A percentile compares a stretch with the other conserved stretches of the same genome.
These are phyloP conservation scores for Dorcus parallelipipedus DNA, from an alignment of 2,888 invertebrate species.

Conservation along the genomic window DNA sequence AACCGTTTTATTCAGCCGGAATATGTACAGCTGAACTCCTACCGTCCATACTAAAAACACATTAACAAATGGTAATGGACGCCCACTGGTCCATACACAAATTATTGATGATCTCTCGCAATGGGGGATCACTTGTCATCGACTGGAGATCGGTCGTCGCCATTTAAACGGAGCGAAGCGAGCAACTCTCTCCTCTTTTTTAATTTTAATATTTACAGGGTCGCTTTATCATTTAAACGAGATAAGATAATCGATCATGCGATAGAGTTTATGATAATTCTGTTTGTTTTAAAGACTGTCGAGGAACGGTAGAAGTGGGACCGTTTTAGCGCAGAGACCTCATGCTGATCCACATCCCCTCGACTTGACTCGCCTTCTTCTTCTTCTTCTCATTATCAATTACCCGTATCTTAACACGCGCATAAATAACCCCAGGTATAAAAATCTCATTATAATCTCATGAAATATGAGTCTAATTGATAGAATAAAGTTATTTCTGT, in stretches of 20 bases:
- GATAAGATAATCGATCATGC: slow-evolving; percentile 27
- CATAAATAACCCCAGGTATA: slow-evolving; percentile 42
- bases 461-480: slow-evolving; percentile 43
- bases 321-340: slow-evolving; percentile 17
- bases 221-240: slow-evolving; percentile 20
- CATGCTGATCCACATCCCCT: slow-evolving; percentile 27
- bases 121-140: slow-evolving; percentile 31
- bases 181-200: slow-evolving; percentile 9
- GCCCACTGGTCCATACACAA: slow-evolving; percentile 31
- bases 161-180: not conserved
- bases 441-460: slow-evolving; percentile 42
- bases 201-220: slow-evolving; percentile 14
- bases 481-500: slow-evolving; percentile 34
- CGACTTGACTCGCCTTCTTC: slow-evolving; percentile 18
- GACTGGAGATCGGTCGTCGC: slow-evolving; percentile 15
- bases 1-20: not conserved
- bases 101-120: slow-evolving; percentile 33
- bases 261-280: slow-evolving; percentile 26
- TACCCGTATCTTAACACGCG: slow-evolving; percentile 42
- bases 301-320: slow-evolving; percentile 15
- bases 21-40: not conserved
- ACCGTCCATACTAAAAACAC: no score
- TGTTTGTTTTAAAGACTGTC: slow-evolving; percentile 24
- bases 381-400: slow-evolving; percentile 40
- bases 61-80: slow-evolving; percentile 31